These are phyloP conservation scores for Drosophila aldrichi DNA, from an alignment of 2,888 invertebrate genomes.

Conservation along the genomic window DNA sequence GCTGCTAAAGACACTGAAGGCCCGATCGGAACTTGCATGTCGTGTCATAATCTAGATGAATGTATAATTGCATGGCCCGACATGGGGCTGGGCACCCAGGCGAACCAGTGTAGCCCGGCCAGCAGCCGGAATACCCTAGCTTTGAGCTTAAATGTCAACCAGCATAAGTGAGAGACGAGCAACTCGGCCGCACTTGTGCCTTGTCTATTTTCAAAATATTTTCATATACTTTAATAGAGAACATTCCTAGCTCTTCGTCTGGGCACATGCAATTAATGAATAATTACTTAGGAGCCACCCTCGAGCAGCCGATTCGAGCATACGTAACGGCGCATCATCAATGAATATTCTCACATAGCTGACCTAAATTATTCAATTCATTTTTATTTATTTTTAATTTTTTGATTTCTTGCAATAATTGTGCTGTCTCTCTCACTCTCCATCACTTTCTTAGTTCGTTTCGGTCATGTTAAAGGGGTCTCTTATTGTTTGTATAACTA, in stretches of 20 bases:
- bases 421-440: constrained; percentile 5
- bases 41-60: constrained; percentile 84
- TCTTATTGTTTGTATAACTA: constrained; percentile 78
- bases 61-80: constrained; percentile 82
- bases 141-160: constrained; percentile 78
- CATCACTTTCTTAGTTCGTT: constrained; percentile 37
- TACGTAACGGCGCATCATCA: constrained; percentile 38
- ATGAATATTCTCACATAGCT: constrained; percentile 53
- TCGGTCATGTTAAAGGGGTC: constrained; percentile 68
- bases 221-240: constrained; percentile 71
- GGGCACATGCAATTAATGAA: constrained; percentile 64
- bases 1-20: constrained; percentile 65
- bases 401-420: constrained; percentile 81
- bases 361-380: constrained; percentile 84
- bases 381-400: constrained; percentile 84
- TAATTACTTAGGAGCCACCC: constrained; percentile 43
- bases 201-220: constrained; percentile 70
- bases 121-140: constrained; percentile 15
- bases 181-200: constrained; percentile 5
- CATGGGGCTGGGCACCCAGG: constrained; percentile 47
- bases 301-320: constrained; percentile 33
- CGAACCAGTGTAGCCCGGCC: constrained; percentile 5
- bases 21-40: constrained; percentile 79
- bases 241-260: constrained; percentile 10
- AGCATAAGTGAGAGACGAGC: constrained; percentile 63